Evolutionary conservation across 2,888 invertebrate genomes (phyloP), one percentile per base, ranked within the genome.

Genomic region (Aethes cnicana): DNA sequence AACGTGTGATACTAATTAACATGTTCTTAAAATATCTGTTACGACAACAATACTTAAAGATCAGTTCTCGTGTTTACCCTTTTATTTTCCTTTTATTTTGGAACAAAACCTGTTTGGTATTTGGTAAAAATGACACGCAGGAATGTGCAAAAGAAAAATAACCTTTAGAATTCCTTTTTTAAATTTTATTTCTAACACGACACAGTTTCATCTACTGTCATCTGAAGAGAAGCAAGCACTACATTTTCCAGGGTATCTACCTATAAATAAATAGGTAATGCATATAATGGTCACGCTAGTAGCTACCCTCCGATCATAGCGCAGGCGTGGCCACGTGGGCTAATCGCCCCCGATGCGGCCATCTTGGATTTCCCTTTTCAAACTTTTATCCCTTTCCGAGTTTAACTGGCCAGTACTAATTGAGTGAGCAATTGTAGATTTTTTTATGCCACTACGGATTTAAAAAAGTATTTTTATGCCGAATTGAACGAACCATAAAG

Each of bases 261-360:
- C 17, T 46, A 18, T n/a, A 46, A 35, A 46, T 46, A 35, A 46
- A 44, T 37, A 37, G 44, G 37, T 30, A 44, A 52, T 46, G 33
- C 30, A 16, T 44, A 30, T 52, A 57, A 56, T 55, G 41, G 55
- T 58, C 62, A 61, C 56, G 61, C 57, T 52, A 57, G n/a, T 53
- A 42, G 11, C 47, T 16, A 56, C 64, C 69, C 69, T 61, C 60
- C 59, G 60, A 68, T 69, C 71, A 68, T 42, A 37, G 57, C 57
- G 69, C 76, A 70, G 80, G 81, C 80, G 81, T 77, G 81, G 61
- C 62, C 65, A 74, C 72, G 67, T 62, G 61, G 55, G 73, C 76
- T 76, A 78, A 81, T 79, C 76, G 76, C 79, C 74, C 80, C 81
- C 75, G 73, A 57, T 55, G 72, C 59, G 77, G 83, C 83, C 83